Conservation (phyloP, 2,113 vertebrate species). For the Saguinus imperator region DNA sequence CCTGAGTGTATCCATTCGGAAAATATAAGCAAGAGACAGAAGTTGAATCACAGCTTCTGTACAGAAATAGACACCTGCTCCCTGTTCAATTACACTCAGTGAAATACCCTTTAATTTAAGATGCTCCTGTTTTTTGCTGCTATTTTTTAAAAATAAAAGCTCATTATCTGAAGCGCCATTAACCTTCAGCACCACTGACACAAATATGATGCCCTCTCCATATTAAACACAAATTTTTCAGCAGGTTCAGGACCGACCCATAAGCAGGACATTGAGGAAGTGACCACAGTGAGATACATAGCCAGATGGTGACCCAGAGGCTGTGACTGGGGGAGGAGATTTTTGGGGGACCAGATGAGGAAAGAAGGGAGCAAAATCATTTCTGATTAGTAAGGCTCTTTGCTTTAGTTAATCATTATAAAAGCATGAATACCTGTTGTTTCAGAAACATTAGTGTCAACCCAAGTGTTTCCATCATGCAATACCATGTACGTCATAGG, state of each 20-base stretch:
- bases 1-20: not conserved
- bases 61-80: slow-evolving; percentile 16
- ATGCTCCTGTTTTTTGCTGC: not conserved
- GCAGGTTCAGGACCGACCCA: not conserved
- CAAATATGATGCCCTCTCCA: not conserved
- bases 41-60: slow-evolving; percentile 35
- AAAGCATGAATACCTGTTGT: slow-evolving; percentile 11
- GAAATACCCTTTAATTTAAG: slow-evolving; percentile 17
- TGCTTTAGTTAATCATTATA: slow-evolving; percentile 19
- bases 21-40: not conserved
- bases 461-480: not conserved
- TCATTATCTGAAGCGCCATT: slow-evolving; percentile 48
- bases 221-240: not conserved
- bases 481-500: not conserved
- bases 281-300: slow-evolving; percentile 26
- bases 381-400: slow-evolving; percentile 33
- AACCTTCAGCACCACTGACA: slow-evolving; percentile 28
- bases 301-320: not conserved
- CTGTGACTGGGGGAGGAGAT: not conserved
- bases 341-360: not conserved
- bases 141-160: slow-evolving; percentile 56
- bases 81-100: not conserved
- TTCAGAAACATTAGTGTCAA: slow-evolving; percentile 1
- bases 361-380: not conserved
- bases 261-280: not conserved